phyloP scores from a whole-genome alignment of 1,140 invertebrate genomes.

The Meloidogyne hapla region DNA sequence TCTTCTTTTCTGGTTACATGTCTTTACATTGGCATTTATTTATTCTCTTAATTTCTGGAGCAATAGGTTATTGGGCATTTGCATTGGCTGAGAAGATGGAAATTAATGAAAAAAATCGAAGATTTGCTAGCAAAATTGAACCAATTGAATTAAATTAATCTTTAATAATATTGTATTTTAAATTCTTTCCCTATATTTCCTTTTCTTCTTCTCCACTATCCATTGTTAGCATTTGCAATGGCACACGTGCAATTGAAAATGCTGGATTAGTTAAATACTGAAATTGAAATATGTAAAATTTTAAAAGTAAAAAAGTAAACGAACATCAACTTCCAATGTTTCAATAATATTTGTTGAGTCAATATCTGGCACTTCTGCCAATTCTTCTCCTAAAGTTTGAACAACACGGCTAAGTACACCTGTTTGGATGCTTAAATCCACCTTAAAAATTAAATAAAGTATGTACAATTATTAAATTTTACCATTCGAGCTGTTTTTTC shows the following conservation, averaged over 20 bases:
- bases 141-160: background rate
- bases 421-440: constrained; percentile 18
- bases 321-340: background rate
- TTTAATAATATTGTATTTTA: no score
- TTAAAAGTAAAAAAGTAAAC: background rate
- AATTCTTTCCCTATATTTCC: background rate
- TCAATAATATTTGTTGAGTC: background rate
- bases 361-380: background rate
- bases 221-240: background rate
- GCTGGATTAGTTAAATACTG: constrained; percentile 19
- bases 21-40: constrained; percentile 77
- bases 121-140: constrained; percentile 8
- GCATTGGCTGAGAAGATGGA: constrained; percentile 28
- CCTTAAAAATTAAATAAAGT: constrained; percentile 8
- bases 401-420: constrained; percentile 24
- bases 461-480: no score
- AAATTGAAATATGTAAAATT: background rate
- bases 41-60: constrained; percentile 66
- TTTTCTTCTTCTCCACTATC: background rate
- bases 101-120: constrained; percentile 14
- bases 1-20: constrained; percentile 80
- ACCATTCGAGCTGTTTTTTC: constrained; percentile 24
- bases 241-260: constrained; percentile 11
- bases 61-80: constrained; percentile 35
- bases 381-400: background rate